Evolutionary conservation across 1,140 invertebrate genomes (phyloP).

Genomic region (Condylostylus longicornis): DNA sequence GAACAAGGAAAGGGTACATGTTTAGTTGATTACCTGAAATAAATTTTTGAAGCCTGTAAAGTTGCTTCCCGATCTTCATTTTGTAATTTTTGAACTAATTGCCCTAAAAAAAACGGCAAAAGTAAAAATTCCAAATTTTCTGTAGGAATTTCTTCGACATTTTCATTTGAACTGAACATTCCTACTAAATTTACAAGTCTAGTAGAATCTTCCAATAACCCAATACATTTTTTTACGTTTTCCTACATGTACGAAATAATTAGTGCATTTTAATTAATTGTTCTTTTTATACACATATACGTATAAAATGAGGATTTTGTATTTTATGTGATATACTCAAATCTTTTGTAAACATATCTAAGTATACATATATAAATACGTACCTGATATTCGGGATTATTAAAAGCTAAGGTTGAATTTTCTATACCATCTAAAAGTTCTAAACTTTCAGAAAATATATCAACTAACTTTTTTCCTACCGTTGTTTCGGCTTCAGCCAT

Average conservation of each 20-base stretch:
- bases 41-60: conserved; percentile 59
- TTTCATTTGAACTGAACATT: conserved; percentile 81
- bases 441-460: no score
- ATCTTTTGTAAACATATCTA: no score
- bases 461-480: no score
- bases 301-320: no score
- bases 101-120: conserved; percentile 67
- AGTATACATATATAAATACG: no score
- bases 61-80: conserved; percentile 52
- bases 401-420: no score
- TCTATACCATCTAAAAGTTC: no score
- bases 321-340: no score
- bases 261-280: no score
- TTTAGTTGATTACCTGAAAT: conserved; percentile 42
- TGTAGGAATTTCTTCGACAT: conserved; percentile 70
- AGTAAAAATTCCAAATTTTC: conserved; percentile 72
- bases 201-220: conserved; percentile 60
- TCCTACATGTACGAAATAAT: conserved; percentile 33
- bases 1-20: background rate
- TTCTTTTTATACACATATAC: no score
- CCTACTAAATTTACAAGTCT: conserved; percentile 57
- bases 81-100: conserved; percentile 39
- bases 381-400: no score
- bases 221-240: conserved; percentile 51
- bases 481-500: no score